Conservation (phyloP, 2,797 vertebrate species). For the Tragopan temminckii region DNA sequence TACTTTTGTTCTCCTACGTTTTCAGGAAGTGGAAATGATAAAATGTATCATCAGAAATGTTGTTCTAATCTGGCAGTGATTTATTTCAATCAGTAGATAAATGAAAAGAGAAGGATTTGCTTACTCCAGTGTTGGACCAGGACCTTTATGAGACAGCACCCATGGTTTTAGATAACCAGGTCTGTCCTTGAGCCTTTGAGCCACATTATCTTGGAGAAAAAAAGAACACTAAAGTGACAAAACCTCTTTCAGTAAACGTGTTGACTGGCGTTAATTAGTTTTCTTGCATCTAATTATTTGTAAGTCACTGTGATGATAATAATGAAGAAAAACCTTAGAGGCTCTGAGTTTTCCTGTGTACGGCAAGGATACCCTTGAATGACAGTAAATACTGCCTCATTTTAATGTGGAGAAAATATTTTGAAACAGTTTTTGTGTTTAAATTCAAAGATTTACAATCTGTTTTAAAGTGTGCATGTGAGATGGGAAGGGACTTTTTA, state of each 20-base stretch:
- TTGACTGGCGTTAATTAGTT: neutral
- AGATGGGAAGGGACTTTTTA: neutral
- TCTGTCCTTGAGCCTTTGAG: neutral
- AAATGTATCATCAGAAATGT: neutral
- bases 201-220: neutral
- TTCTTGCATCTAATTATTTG: neutral
- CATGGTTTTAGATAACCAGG: neutral
- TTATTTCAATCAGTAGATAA: neutral
- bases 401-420: neutral
- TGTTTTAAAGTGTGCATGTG: neutral
- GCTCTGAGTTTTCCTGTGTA: neutral
- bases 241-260: neutral
- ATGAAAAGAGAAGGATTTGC: neutral
- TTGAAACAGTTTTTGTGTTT: neutral
- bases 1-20: conserved; percentile 17
- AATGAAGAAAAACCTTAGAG: neutral
- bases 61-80: neutral
- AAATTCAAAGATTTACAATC: neutral
- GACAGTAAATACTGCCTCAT: neutral
- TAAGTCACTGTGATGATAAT: neutral
- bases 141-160: neutral
- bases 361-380: neutral
- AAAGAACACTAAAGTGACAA: neutral
- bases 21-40: conserved; percentile 22
- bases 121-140: neutral